Percentiles rank a stretch among this genome's conserved stretches.
Conservation (phyloP, 2,113 vertebrate species). For the Corythornis madagascariensis region DNA sequence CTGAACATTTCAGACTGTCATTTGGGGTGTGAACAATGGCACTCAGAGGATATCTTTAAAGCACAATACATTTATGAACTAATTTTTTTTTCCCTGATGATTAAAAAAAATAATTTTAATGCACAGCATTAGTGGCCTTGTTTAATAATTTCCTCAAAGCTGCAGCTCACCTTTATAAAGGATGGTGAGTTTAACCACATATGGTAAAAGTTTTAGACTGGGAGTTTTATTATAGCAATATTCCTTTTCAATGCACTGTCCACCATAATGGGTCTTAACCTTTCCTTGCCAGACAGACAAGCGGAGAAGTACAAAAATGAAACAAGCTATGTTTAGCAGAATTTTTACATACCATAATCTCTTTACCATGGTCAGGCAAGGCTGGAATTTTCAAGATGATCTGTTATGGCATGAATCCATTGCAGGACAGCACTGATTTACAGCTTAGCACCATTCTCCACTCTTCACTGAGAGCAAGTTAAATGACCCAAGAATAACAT, state of each 20-base stretch:
- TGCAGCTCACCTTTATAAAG: conserved; percentile 44
- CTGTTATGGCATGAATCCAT: conserved; percentile 77
- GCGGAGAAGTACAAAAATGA: conserved; percentile 61
- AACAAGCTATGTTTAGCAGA: conserved; percentile 72
- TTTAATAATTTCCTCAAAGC: conserved; percentile 47
- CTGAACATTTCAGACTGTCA: conserved; percentile 8
- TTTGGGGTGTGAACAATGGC: conserved; percentile 24
- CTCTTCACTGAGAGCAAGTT: conserved; percentile 76
- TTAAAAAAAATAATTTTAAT: conserved; percentile 49
- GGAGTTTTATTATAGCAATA: conserved; percentile 7
- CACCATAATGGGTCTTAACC: conserved; percentile 54
- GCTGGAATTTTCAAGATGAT: conserved; percentile 74
- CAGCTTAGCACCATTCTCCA: conserved; percentile 71
- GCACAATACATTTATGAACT: conserved; percentile 50
- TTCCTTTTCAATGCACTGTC: conserved; percentile 44
- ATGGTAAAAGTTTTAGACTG: conserved; percentile 46
- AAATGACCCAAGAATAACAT: conserved; percentile 83
- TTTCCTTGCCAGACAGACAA: conserved; percentile 49
- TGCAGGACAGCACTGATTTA: conserved; percentile 79
- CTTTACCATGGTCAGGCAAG: conserved; percentile 74
- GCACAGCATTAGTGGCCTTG: conserved; percentile 30
- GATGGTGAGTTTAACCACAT: conserved; percentile 6
- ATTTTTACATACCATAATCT: conserved; percentile 71
- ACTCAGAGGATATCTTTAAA: conserved; percentile 49
- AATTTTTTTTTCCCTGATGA: conserved; percentile 7